These are phyloP conservation scores for Acanthoscelides obtectus DNA, from an alignment of 2,888 invertebrate genomes.

Conservation along the genomic window DNA sequence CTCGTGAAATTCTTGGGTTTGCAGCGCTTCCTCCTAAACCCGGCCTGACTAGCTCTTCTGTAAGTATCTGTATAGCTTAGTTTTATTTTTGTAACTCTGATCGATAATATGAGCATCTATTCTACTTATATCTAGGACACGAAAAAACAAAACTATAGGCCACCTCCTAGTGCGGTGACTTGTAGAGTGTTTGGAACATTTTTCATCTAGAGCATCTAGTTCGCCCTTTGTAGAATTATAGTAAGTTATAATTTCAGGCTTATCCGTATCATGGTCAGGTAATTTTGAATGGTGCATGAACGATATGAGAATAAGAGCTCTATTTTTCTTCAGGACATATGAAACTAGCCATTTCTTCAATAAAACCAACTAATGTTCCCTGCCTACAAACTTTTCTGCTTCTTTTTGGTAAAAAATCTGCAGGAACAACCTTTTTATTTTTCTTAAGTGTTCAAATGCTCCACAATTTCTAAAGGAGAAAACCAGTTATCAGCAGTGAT, in stretches of 20 bases:
- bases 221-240: constrained; percentile 17
- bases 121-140: constrained; percentile 2
- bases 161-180: constrained; percentile 8
- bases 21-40: background rate
- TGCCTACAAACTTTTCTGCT: background rate
- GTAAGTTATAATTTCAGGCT: constrained; percentile 14
- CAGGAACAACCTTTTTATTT: constrained; percentile 10
- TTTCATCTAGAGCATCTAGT: constrained; percentile 12
- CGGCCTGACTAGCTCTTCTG: background rate
- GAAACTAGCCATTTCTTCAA: constrained; percentile 12
- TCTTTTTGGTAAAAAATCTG: constrained; percentile 7
- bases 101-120: constrained; percentile 7
- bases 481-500: constrained; percentile 12
- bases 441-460: constrained; percentile 6
- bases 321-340: constrained; percentile 4
- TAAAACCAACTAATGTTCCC: constrained; percentile 11
- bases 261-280: constrained; percentile 5
- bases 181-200: constrained; percentile 10
- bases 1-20: background rate
- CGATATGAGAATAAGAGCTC: constrained; percentile 9
- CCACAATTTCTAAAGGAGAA: constrained; percentile 10
- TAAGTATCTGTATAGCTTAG: too few species aligned
- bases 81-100: background rate
- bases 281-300: constrained; percentile 11
- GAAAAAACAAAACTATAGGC: constrained; percentile 9